Base-by-base conservation (phyloP, 2,797 vertebrate species). In the Chaenodraco wilsoni region DNA sequence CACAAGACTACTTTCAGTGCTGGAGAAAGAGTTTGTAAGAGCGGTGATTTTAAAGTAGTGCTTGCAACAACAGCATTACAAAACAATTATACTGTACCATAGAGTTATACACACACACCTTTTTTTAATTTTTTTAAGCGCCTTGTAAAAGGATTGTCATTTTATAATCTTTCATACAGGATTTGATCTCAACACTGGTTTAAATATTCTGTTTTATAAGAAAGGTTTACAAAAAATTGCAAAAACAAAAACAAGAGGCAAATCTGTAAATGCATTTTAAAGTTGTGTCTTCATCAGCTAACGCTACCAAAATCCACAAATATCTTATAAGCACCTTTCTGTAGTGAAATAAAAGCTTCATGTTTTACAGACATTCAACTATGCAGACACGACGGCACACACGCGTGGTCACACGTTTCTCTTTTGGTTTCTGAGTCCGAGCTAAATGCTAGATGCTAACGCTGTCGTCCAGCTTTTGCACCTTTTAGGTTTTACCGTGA, bases 21-120 rank as follows among this genome's bases (percentile, higher is more conserved):
- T 83, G 77, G 72, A 88, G 67, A 70, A 61, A 54, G 66, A 71
- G 77, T 82, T 86, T 75, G 43, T 84, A 81, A 83, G 79, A 81
- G 69, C 68, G 52, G 90, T 93, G 90, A 84, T 74, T 83, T 77
- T 80, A 83, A 89, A 89, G 81, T 71, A 74, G 90, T 92, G 86
- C 82, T 79, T 61, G 81, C 74, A 76, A 87, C 73, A 70, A 84
- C 50, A 49, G 52, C 65, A 45, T 81, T 64, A 73, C 74, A 86
- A 88, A 66, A 85, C 52, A 82, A 17, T 59, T 60, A 72, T 62
- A n/a, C n/a, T n/a, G n/a, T n/a, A 59, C 54, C 23, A 23, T 23
- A 23, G 21, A 82, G n/a, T 59, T 60, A 72, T 59, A 59, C 54
- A 27, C 23, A 75, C 65, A 76, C 59, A 79, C 5, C 5, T 44